Percentiles rank a stretch among this genome's conserved stretches.
Evolutionary conservation across 2,113 vertebrate genomes (phyloP).

Genomic region (Monopterus albus): DNA sequence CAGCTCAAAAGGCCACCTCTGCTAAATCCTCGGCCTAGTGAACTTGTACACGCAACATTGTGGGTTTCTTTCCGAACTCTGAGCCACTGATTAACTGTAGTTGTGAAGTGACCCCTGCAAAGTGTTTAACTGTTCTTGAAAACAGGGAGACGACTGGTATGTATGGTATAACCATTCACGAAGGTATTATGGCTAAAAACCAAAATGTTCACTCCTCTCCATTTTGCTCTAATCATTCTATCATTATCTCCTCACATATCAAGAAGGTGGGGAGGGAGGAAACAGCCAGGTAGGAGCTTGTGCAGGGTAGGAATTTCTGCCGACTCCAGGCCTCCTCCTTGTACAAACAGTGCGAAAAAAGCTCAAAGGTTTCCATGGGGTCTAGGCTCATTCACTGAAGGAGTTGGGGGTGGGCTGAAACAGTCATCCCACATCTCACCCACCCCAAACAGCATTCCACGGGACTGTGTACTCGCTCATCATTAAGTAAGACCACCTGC

Average conservation of each 20-base stretch:
- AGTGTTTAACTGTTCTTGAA: constrained; percentile 28
- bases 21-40: too few species aligned
- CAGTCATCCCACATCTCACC: constrained; percentile 71
- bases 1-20: too few species aligned
- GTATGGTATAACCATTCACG: constrained; percentile 24
- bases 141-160: constrained; percentile 11
- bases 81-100: constrained; percentile 46
- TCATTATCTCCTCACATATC: constrained; percentile 68
- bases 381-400: constrained; percentile 46
- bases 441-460: constrained; percentile 70
- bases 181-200: not conserved
- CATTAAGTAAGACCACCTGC: constrained; percentile 79
- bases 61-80: too few species aligned
- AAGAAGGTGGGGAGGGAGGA: constrained; percentile 39
- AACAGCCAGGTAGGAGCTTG: constrained; percentile 57
- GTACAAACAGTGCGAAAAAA: constrained; percentile 71
- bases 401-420: constrained; percentile 38
- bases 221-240: constrained; percentile 49
- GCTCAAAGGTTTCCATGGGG: constrained; percentile 52
- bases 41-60: too few species aligned
- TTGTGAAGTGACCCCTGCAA: constrained; percentile 14
- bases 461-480: constrained; percentile 67
- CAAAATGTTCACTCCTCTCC: constrained; percentile 26
- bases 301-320: constrained; percentile 65
- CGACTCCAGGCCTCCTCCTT: constrained; percentile 73